Conservation (phyloP, 2,888 invertebrate species). For the Diogma glabrata region DNA sequence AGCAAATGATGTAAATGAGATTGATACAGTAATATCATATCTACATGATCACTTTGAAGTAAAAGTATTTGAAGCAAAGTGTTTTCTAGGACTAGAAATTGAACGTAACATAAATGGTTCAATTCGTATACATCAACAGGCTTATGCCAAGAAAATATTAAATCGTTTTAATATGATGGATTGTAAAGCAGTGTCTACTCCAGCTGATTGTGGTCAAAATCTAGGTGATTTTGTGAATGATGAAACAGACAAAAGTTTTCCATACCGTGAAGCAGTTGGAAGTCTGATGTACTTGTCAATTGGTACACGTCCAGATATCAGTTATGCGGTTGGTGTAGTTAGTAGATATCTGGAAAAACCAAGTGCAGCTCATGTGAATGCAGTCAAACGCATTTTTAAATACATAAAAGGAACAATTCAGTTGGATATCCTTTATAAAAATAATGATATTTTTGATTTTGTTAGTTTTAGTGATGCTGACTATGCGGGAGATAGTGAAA, state of each 20-base stretch:
- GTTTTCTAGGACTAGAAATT: background rate
- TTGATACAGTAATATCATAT: background rate
- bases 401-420: constrained; percentile 14
- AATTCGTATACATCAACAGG: background rate
- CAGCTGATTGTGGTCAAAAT: background rate
- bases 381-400: constrained; percentile 17
- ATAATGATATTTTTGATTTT: too few relatives aligned
- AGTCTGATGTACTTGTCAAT: constrained; percentile 9
- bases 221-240: background rate
- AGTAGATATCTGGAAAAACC: too few relatives aligned
- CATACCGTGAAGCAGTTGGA: too few relatives aligned
- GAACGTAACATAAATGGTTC: background rate
- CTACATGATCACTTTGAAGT: background rate
- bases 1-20: background rate
- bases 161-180: background rate
- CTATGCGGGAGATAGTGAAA: too few relatives aligned
- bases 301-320: too few relatives aligned
- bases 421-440: too few relatives aligned
- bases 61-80: background rate
- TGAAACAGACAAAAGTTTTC: background rate
- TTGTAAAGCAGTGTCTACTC: background rate
- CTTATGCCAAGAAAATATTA: background rate
- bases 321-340: too few relatives aligned
- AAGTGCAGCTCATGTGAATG: too few relatives aligned
- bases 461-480: too few relatives aligned